These are phyloP conservation scores for Ictidomys tridecemlineatus DNA, from an alignment of 2,113 vertebrate species.

Conservation along the genomic window DNA sequence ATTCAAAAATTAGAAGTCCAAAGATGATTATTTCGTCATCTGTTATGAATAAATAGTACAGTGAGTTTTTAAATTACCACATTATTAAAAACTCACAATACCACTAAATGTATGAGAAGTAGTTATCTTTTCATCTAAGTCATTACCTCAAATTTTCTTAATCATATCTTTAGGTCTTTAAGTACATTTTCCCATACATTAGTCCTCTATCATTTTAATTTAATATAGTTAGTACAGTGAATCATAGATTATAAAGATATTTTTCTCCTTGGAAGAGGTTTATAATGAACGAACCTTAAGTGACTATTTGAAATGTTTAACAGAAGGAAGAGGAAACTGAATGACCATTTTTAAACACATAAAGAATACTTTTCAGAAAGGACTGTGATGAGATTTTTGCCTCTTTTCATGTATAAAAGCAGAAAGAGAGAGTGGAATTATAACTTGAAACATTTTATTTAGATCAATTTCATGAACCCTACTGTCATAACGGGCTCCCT, in stretches of 20 bases:
- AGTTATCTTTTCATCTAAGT: constrained; percentile 48
- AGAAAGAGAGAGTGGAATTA: background rate
- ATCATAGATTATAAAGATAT: background rate
- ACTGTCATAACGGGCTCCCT: background rate
- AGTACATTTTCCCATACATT: background rate
- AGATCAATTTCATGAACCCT: background rate
- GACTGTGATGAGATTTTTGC: background rate
- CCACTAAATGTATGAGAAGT: constrained; percentile 11
- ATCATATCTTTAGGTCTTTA: constrained; percentile 53
- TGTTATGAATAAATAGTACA: background rate
- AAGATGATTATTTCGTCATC: constrained; percentile 1
- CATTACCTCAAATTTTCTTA: constrained; percentile 36
- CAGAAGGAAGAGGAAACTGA: background rate
- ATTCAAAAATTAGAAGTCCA: constrained; percentile 20
- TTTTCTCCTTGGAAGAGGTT: background rate
- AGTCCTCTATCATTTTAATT: constrained; percentile 43
- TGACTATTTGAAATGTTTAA: background rate
- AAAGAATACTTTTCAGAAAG: background rate
- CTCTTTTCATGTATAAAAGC: background rate
- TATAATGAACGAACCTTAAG: constrained; percentile 18
- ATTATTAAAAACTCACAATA: constrained; percentile 54
- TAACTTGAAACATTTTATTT: background rate
- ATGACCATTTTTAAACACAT: background rate
- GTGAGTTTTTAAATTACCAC: constrained; percentile 49
- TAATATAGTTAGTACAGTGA: background rate